Conservation (phyloP, 2,113 vertebrate genomes). For the Dipodomys spectabilis region DNA sequence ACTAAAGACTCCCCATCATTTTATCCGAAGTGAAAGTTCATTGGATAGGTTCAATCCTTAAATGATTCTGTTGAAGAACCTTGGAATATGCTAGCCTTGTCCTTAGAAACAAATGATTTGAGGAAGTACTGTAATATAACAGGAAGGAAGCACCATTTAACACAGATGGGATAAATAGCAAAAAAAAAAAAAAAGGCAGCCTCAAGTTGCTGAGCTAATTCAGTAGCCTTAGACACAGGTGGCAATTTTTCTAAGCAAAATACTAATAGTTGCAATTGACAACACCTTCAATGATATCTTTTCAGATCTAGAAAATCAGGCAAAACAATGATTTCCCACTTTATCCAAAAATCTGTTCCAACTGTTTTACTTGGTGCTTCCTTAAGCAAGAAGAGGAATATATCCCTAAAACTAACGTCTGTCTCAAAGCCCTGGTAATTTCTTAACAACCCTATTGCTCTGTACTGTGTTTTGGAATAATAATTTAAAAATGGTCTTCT, state of each 20-base stretch:
- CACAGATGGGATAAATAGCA: not conserved
- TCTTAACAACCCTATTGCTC: not conserved
- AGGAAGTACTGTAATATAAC: not conserved
- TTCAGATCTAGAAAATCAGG: constrained; percentile 21
- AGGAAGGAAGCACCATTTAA: not conserved
- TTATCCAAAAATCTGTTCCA: not conserved
- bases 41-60: constrained; percentile 17
- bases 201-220: not conserved
- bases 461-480: not conserved
- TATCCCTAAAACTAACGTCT: not conserved
- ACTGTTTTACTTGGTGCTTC: not conserved
- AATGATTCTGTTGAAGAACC: not conserved
- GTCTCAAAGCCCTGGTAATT: not conserved
- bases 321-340: constrained; percentile 26
- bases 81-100: constrained; percentile 33
- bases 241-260: constrained; percentile 1
- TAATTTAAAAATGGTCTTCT: not conserved
- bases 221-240: not conserved
- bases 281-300: not conserved
- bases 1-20: not conserved
- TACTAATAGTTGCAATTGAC: not conserved
- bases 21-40: not conserved
- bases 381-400: not conserved
- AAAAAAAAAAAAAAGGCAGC: not conserved
- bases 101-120: not conserved